Percentiles rank a stretch among this genome's conserved stretches.
Conservation (phyloP, 2,113 vertebrate species). For the Vimba vimba region DNA sequence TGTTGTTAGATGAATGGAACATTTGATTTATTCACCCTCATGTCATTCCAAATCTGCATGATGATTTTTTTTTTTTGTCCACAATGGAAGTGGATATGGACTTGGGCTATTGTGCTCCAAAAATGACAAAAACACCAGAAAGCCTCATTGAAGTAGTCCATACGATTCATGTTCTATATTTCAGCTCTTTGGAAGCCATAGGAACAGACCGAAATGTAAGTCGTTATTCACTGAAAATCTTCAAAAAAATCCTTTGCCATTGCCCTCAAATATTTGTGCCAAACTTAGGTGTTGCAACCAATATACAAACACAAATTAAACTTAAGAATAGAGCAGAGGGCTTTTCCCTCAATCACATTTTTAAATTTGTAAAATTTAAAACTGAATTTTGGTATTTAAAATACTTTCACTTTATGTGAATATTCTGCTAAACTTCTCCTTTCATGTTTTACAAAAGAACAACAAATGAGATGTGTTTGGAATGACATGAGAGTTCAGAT, state of each 20-base stretch:
- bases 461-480: neutral
- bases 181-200: too few species aligned
- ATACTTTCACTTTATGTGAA: neutral
- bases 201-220: neutral
- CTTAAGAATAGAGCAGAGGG: too few species aligned
- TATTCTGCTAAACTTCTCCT: neutral
- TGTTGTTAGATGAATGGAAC: neutral
- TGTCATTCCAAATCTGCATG: neutral
- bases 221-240: neutral
- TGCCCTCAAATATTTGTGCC: neutral
- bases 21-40: neutral
- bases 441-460: neutral
- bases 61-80: neutral
- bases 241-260: neutral
- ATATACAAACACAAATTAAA: too few species aligned
- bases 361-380: neutral
- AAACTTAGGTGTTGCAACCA: neutral
- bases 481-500: neutral
- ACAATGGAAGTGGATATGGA: neutral
- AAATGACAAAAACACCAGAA: neutral
- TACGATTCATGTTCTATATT: too few species aligned
- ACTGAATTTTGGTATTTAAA: neutral
- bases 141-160: neutral
- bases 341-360: neutral
- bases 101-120: neutral